Evolutionary conservation across 2,797 vertebrate species (phyloP), one percentile per base, ranked within the genome.

Genomic region (Falco columbarius): DNA sequence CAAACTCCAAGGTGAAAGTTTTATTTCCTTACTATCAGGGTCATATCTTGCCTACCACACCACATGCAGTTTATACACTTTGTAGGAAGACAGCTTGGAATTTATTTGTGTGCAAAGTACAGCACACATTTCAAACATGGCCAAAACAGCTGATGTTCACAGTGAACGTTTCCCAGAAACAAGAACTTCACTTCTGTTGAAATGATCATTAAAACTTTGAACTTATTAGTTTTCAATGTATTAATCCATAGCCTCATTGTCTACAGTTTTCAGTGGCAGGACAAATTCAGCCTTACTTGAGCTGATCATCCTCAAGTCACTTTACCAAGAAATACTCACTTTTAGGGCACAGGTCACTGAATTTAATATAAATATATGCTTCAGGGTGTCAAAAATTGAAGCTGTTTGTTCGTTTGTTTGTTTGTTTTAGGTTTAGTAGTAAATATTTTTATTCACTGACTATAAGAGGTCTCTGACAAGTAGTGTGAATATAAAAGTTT

Each of bases 1-100:
- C 62, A 95, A 93, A 91, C 34, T 94, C 85, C 85, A 95, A 79
- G 75, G 58, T 40, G 44, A 68, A 77, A 59, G 15, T 68, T 90
- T 86, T 89, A 67, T 71, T 83, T 87, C 75, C 44, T 74, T 77
- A 51, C 6, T 61, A 83, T 77, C 72, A 74, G 65, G 32, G 9
- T 52, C 3, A 1, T 61, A 55, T 42, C 72, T 89, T 56, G 42
- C n/a, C 32, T 62, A 67, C 19, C 40, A 71, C 4, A 74, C 52
- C 29, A 59, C 24, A 26, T 1, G 1, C 4, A 13, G n/a, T 52
- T 82, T 62, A n/a, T 2, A 11, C 12, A 18, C 29, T 66, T 36
- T 24, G 4, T 2, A 6, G 42, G 32, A 65, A 6, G 13, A 3
- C 32, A 68, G 12, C 7, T 30, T 54, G 61, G 7, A 23, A 2